Conservation (phyloP, 2,113 vertebrate species). For the Pterocles burchelli region DNA sequence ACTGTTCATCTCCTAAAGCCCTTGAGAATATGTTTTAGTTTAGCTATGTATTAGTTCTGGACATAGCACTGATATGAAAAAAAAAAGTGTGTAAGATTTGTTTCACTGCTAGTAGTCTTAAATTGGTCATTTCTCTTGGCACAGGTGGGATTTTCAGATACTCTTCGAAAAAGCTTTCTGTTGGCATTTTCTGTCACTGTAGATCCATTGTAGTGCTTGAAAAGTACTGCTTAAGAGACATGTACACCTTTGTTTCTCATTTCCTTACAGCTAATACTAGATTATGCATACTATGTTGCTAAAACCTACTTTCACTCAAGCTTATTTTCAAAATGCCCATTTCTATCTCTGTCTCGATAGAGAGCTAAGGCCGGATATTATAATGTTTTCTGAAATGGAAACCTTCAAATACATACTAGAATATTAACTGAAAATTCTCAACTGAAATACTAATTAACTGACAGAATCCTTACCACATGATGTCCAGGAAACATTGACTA, state of each 20-base stretch:
- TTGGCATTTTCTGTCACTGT: background rate
- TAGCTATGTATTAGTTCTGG: background rate
- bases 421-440: background rate
- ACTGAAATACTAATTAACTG: background rate
- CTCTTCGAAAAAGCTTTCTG: background rate
- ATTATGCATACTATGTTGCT: background rate
- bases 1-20: background rate
- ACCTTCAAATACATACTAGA: background rate
- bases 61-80: background rate
- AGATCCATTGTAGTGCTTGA: background rate
- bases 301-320: background rate
- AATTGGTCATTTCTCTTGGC: background rate
- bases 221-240: background rate
- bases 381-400: background rate
- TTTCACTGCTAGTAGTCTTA: background rate
- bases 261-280: background rate
- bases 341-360: background rate
- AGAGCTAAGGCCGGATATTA: background rate
- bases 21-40: background rate
- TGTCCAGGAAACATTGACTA: background rate
- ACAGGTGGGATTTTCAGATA: background rate
- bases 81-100: background rate
- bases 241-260: background rate
- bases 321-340: background rate
- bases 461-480: accelerated